phyloP scores from a whole-genome alignment of 2,797 vertebrate genomes.

The Enteromius paludinosus region DNA sequence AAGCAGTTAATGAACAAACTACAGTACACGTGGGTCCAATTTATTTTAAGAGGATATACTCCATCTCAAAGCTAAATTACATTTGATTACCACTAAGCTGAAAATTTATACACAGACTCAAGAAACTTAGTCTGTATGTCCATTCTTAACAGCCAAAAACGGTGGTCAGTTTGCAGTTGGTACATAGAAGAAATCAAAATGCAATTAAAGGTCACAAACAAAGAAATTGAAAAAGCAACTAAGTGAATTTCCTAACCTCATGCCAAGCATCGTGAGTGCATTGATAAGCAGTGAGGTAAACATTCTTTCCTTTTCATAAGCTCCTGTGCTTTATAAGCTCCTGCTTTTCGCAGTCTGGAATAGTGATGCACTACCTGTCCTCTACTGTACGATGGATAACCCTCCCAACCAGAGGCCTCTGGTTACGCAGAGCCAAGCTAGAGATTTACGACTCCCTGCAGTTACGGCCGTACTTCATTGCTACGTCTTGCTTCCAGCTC shows the following conservation, averaged over 20 bases:
- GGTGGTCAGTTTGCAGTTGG: constrained; percentile 67
- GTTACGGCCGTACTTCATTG: constrained; percentile 48
- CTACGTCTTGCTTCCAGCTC: constrained; percentile 64
- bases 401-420: constrained; percentile 64
- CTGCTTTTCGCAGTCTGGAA: constrained; percentile 54
- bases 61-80: constrained; percentile 66
- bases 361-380: constrained; percentile 54
- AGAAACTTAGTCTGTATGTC: constrained; percentile 71
- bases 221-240: constrained; percentile 68
- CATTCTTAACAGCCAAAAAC: constrained; percentile 77
- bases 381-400: constrained; percentile 67
- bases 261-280: constrained; percentile 62
- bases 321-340: constrained; percentile 20
- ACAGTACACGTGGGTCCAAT: constrained; percentile 58
- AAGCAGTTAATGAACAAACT: constrained; percentile 75
- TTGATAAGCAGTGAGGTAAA: constrained; percentile 60
- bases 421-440: constrained; percentile 22
- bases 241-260: constrained; percentile 75
- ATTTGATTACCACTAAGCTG: constrained; percentile 75
- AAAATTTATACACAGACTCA: constrained; percentile 77
- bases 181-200: constrained; percentile 63
- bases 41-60: constrained; percentile 68
- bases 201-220: constrained; percentile 75
- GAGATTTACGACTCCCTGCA: constrained; percentile 70
- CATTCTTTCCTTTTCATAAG: constrained; percentile 30